Conservation (phyloP, 2,888 invertebrate genomes). For the Oxycera nigricornis region DNA sequence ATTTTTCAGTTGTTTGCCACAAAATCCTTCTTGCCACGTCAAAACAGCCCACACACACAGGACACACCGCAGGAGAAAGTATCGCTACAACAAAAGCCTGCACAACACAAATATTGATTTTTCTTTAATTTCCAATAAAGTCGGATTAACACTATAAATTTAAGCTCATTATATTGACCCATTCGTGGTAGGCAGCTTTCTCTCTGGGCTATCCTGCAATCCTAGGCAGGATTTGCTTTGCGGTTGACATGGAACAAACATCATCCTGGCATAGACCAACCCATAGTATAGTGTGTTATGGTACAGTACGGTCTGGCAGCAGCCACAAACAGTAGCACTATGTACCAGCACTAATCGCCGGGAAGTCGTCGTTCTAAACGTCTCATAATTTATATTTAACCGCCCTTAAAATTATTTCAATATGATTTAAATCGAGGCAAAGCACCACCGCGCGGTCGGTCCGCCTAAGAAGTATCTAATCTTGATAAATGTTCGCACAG, state of each 20-base stretch:
- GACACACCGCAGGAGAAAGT: not conserved
- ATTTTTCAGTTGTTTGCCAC: not conserved
- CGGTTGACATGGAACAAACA: not conserved
- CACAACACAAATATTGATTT: slow-evolving; percentile 33
- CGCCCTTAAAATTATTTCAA: slow-evolving; percentile 27
- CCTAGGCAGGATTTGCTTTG: not conserved
- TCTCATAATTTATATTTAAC: slow-evolving; percentile 35
- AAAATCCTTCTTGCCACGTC: not conserved
- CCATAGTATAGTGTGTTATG: not conserved
- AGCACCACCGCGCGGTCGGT: not conserved
- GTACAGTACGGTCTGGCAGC: not conserved
- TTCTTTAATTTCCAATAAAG: not conserved
- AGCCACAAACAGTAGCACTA: slow-evolving; percentile 3
- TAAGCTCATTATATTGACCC: slow-evolving; percentile 17
- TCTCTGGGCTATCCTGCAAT: not conserved
- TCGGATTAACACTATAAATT: slow-evolving; percentile 22
- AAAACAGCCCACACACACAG: not conserved
- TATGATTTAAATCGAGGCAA: slow-evolving; percentile 24
- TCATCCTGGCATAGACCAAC: not conserved
- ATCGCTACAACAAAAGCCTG: too few species aligned
- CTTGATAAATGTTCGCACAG: slow-evolving; percentile 32
- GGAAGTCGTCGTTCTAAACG: not conserved
- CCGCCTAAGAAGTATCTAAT: slow-evolving; percentile 18
- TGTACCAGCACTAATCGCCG: slow-evolving; percentile 14
- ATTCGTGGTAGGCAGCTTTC: not conserved